These are phyloP conservation scores for Chondrosia reniformis DNA, from an alignment of 37 sponge, comb jelly and placozoan species.

Conservation along the genomic window DNA sequence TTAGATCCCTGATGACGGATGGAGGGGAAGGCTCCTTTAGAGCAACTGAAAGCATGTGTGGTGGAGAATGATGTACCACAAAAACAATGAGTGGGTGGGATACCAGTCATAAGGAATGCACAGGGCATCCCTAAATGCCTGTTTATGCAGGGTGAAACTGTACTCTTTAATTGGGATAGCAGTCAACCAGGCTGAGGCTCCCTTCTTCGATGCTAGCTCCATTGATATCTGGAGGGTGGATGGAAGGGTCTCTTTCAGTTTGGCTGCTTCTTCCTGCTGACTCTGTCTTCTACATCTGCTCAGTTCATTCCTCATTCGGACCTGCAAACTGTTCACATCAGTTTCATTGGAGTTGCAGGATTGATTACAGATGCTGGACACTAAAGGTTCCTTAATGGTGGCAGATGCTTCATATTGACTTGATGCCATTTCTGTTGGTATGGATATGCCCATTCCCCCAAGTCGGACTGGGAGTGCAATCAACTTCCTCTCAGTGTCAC, in stretches of 20 bases:
- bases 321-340: conserved; percentile 9
- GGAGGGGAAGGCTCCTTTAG: conserved; percentile 7
- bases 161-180: conserved; percentile 2
- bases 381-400: not conserved
- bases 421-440: not conserved
- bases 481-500: not conserved
- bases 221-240: conserved; percentile 15
- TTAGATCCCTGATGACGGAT: not conserved
- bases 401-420: not conserved
- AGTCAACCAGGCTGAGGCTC: conserved; percentile 11
- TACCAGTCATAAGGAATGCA: conserved; percentile 12
- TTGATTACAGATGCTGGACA: not conserved
- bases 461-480: conserved; percentile 2
- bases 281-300: not conserved
- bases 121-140: conserved; percentile 14
- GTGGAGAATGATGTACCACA: not conserved
- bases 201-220: conserved; percentile 11
- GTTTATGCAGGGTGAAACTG: conserved; percentile 14
- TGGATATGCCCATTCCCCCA: not conserved
- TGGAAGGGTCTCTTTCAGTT: not conserved
- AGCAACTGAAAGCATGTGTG: conserved; percentile 12
- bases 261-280: conserved; percentile 14
- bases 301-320: conserved; percentile 12
- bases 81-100: not conserved
- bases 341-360: not conserved